A percentile compares a stretch with the other conserved stretches of the same genome.
Evolutionary conservation across 2,113 vertebrate species (phyloP).

Genomic region (Egretta garzetta): DNA sequence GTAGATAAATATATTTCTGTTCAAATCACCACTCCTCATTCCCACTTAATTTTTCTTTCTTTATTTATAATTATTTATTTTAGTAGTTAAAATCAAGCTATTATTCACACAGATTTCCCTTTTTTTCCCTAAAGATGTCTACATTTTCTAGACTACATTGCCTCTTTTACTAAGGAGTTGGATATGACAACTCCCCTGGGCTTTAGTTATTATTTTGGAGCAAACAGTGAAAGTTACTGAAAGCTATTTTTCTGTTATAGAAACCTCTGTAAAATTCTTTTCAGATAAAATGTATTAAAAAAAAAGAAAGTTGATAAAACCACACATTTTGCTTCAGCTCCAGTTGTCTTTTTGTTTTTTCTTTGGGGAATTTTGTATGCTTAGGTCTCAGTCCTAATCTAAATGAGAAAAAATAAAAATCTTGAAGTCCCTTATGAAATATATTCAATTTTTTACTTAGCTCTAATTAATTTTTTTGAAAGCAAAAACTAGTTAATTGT

Average conservation of each 20-base stretch:
- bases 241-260: not conserved
- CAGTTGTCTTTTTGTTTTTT: not conserved
- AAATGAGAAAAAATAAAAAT: not conserved
- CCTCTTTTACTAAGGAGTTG: not conserved
- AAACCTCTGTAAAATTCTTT: not conserved
- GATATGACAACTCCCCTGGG: rapidly evolving
- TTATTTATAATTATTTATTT: not conserved
- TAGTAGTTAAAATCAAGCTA: not conserved
- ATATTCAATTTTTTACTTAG: not conserved
- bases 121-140: not conserved
- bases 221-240: not conserved
- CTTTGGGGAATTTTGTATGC: not conserved
- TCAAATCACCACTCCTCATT: not conserved
- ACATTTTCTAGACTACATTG: not conserved
- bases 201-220: not conserved
- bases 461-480: not conserved
- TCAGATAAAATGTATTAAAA: not conserved
- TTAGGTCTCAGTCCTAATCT: not conserved
- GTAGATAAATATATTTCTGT: not conserved
- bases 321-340: not conserved
- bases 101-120: not conserved
- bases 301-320: not conserved
- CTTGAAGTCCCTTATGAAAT: not conserved
- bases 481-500: not conserved
- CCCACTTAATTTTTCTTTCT: not conserved